A percentile compares a stretch with the other conserved stretches of the same genome.
phyloP scores from a whole-genome alignment of 2,113 vertebrate genomes.

The Marmota monax region DNA sequence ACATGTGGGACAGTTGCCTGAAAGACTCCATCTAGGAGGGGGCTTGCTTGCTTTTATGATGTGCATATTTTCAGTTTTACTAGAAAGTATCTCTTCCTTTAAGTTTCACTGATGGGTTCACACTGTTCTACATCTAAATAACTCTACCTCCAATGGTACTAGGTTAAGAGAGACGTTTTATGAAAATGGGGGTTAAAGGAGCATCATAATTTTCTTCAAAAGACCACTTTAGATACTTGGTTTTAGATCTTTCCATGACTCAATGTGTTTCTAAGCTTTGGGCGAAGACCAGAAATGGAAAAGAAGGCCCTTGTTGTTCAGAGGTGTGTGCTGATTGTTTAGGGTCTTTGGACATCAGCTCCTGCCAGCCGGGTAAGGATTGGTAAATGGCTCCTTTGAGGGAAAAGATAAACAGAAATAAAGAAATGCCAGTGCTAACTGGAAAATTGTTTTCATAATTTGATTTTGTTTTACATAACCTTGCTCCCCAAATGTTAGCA shows the following conservation, averaged over 20 bases:
- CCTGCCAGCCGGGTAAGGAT: not conserved
- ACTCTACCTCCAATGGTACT: not conserved
- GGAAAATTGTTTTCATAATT: constrained; percentile 78
- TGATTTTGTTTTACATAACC: constrained; percentile 76
- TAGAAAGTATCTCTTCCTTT: constrained; percentile 46
- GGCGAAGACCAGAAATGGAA: constrained; percentile 22
- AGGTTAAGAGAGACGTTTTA: not conserved
- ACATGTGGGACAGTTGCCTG: not conserved
- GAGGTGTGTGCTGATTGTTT: constrained; percentile 56
- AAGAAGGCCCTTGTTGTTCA: constrained; percentile 56
- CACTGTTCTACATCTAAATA: constrained; percentile 17
- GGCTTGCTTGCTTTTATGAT: constrained; percentile 26
- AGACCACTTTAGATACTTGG: not conserved
- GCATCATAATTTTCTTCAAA: constrained; percentile 65
- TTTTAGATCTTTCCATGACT: constrained; percentile 50
- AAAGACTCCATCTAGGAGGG: not conserved
- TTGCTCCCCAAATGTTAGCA: constrained; percentile 78
- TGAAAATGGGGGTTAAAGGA: constrained; percentile 51
- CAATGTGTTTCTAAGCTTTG: constrained; percentile 52
- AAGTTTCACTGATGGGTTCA: constrained; percentile 17
- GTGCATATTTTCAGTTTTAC: constrained; percentile 39
- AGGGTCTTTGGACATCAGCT: constrained; percentile 52
- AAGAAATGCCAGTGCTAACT: constrained; percentile 73
- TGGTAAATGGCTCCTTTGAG: constrained; percentile 78
- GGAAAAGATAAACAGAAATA: constrained; percentile 80